Evolutionary conservation across 2,113 vertebrate species (phyloP).

Genomic region (Pelecanus crispus): DNA sequence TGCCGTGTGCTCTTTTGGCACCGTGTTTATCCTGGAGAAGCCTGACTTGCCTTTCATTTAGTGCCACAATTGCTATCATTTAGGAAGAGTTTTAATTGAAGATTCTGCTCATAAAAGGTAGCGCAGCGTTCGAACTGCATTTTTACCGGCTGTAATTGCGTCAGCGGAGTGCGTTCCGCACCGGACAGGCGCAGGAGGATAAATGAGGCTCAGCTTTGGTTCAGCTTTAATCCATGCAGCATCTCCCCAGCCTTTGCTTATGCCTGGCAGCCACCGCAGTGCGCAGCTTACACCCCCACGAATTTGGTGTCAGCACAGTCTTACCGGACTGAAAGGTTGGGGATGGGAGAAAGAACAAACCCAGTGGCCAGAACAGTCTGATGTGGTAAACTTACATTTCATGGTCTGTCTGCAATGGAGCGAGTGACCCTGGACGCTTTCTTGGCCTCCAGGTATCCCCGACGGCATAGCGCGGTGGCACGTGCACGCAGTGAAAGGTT

Average conservation of each 20-base stretch:
- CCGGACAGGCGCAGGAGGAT: background rate
- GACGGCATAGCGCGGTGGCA: background rate
- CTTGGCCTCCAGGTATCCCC: background rate
- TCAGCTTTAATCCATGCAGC: background rate
- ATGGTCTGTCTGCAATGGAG: background rate
- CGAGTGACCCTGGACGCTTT: background rate
- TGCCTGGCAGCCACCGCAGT: fast-evolving
- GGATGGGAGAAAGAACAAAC: background rate
- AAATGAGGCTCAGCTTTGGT: background rate
- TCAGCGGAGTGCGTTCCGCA: background rate
- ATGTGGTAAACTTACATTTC: background rate
- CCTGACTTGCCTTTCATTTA: background rate
- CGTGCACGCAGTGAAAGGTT: background rate
- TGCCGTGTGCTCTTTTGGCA: background rate
- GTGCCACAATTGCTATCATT: background rate
- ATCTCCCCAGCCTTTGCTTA: background rate
- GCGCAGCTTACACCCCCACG: background rate
- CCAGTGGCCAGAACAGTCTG: background rate
- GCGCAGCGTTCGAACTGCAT: background rate
- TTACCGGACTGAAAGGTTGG: too few species aligned
- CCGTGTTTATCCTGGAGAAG: background rate
- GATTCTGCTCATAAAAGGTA: background rate
- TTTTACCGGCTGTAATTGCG: background rate
- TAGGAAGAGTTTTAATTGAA: background rate
- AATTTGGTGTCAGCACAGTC: background rate